Evolutionary conservation across 2,113 vertebrate genomes (phyloP), one percentile per base, ranked within the genome.

Genomic region (Candoia aspera): DNA sequence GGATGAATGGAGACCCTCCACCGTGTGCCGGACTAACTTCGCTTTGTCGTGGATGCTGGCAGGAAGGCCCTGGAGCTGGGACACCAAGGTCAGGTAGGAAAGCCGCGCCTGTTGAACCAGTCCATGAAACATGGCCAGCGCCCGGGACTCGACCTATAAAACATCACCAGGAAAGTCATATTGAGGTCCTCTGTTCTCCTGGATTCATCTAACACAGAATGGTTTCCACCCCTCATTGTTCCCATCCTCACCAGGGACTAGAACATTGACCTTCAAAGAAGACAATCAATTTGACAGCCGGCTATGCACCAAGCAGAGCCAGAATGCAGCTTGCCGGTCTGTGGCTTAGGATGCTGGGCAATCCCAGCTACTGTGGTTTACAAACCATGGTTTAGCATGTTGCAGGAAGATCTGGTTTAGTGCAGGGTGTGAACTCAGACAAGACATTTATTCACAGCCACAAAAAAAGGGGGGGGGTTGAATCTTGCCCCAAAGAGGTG

Each of bases 31-130:
- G 0, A 98, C 97, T 0, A 94, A 97, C 89, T 96, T 97, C 0
- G 97, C 98, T 37, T 98, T 98, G 24, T 99, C 98, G 96, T 98
- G 98, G 84, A 99, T 94, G 0, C 96, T 93, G 53, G 92, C 1
- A 0, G 99, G 99, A n/a, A 99, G 97, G 0, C 97, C 98, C 86
- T 98, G 98, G 60, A 98, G 94, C 0, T 98, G 97, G 55, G 98
- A 73, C 15, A 98, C 97, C 88, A 99, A 97, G 0, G 93, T 96
- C 9, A 94, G 94, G 58, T 98, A 98, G 0, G 98, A 96, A 0
- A 95, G 54, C 1, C 95, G 98, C 87, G 99, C 96, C 96, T 99
- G 99, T 17, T 95, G 96, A 3, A 98, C 97, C 11, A 99, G 92
- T 29, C 97, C 97, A 0, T 93, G 98, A 24, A 98, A 97, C 99